Percentiles rank a stretch among this genome's conserved stretches.
Evolutionary conservation across 1,140 invertebrate species (phyloP).

Genomic region (Elysia chlorotica): DNA sequence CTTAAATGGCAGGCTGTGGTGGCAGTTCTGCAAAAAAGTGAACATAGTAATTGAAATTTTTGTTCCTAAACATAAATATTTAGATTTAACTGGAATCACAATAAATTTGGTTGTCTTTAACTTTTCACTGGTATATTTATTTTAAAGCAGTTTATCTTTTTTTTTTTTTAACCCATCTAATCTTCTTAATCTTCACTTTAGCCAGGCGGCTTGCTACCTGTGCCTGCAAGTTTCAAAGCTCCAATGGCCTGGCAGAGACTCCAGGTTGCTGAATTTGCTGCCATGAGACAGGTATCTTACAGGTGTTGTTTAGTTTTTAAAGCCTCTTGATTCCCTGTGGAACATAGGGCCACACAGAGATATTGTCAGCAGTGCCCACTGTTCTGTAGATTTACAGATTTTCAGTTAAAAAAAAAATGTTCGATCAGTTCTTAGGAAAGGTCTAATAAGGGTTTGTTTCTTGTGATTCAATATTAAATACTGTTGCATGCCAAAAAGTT

Average conservation of each 20-base stretch:
- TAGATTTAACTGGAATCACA: not conserved
- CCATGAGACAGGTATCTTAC: constrained; percentile 63
- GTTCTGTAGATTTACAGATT: not conserved
- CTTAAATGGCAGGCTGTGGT: too few species aligned
- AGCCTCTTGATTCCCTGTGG: constrained; percentile 25
- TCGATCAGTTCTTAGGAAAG: not conserved
- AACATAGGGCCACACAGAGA: too few species aligned
- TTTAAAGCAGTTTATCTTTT: too few species aligned
- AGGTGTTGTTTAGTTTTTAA: too few species aligned
- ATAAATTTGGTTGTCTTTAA: not conserved
- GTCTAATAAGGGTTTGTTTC: too few species aligned
- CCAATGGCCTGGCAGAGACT: constrained; percentile 64
- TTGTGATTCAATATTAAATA: too few species aligned
- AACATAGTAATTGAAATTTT: constrained; percentile 2
- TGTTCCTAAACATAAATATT: not conserved
- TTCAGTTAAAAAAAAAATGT: not conserved
- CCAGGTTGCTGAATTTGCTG: constrained; percentile 66
- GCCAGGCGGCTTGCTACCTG: constrained; percentile 42
- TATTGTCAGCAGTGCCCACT: constrained; percentile 17
- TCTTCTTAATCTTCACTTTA: too few species aligned
- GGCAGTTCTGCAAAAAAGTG: too few species aligned
- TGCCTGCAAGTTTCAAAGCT: constrained; percentile 62
- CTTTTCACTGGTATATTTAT: too few species aligned
- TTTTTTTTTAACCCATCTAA: too few species aligned
- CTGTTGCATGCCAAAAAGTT: too few species aligned